These are phyloP conservation scores for Nestor notabilis DNA, from an alignment of 2,113 vertebrate species.

Conservation along the genomic window DNA sequence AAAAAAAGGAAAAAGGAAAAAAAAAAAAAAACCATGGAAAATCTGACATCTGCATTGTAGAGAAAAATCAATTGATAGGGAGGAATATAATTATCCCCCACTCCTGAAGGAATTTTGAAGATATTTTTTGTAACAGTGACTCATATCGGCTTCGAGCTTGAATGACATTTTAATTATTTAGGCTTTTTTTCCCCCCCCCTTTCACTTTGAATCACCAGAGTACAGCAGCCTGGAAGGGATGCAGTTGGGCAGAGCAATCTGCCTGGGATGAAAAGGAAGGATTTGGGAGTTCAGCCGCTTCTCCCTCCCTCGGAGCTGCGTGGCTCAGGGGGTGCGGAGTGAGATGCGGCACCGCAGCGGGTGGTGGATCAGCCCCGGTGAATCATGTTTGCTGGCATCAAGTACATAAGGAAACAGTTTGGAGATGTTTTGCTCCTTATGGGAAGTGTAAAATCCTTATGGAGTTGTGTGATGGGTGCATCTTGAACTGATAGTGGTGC, in stretches of 20 bases:
- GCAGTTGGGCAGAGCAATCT: neutral
- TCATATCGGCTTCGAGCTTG: conserved; percentile 68
- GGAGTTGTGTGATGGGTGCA: neutral
- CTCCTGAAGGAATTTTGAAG: conserved; percentile 68
- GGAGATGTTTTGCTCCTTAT: neutral
- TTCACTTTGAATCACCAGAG: conserved; percentile 58
- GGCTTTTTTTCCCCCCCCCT: neutral
- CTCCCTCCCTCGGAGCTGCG: neutral
- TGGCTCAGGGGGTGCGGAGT: neutral
- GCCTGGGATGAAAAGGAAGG: neutral
- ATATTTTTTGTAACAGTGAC: conserved; percentile 71
- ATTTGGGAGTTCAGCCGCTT: neutral
- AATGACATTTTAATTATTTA: conserved; percentile 80
- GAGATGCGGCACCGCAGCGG: neutral
- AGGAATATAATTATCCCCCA: conserved; percentile 76
- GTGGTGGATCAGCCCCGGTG: neutral
- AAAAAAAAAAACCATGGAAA: conserved; percentile 63
- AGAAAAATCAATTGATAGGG: conserved; percentile 73
- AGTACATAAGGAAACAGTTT: neutral
- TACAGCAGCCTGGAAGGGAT: neutral
- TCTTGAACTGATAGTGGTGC: neutral
- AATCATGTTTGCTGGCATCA: neutral
- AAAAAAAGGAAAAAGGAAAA: neutral
- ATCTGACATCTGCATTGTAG: conserved; percentile 75
- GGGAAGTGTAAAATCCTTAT: rapidly evolving